Evolutionary conservation across 64 coral and sea anemone genomes (phyloP), one percentile per base, ranked within the genome.

Genomic region (Catalaphyllia jardinei): DNA sequence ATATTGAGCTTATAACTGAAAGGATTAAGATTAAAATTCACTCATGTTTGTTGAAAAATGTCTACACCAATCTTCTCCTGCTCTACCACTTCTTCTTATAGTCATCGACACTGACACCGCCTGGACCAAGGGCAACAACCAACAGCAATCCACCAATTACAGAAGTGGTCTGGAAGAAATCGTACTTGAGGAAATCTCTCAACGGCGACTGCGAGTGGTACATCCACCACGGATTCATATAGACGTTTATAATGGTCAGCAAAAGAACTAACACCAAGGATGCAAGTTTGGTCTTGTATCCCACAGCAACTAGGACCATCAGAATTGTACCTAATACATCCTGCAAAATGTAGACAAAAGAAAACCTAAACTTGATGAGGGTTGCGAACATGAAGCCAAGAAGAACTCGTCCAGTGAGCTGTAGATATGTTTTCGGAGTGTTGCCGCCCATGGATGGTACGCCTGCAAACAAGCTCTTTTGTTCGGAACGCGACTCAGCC

Each of bases 141-240:
- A 99, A 80, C 22, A 99, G 67, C 77, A 99, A 62, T 11, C 97
- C 97, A 38, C 97, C 97, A 89, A 99, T 99, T 24, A 99, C 97
- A 18, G 97, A 99, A 64, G 92, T 99, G 18, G 91, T 93, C 75
- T 99, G 97, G 86, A 99, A 99, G 77, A 99, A 99, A 80, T 99
- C 97, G 52, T 99, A 99, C 94, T 99, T 99, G 16, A 99, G 90
- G 88, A 99, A 99, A 99, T 99, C 97, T 75, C 97, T 87, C 85
- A 99, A 91, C 24, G 97, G 97, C 13, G 93, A 95, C 87, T 99
- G 84, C 29, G 89, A 72, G 63, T 93, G 84, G 88, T 93, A 95
- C 31, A 93, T 92, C 97, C 97, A 99, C 83, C 95, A 99, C 11
- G 97, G 93, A 93, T 99, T 99, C 84, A 99, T 84, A 83, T 93